Conservation (phyloP, 2,113 vertebrate genomes). For the Xenus cinereus region DNA sequence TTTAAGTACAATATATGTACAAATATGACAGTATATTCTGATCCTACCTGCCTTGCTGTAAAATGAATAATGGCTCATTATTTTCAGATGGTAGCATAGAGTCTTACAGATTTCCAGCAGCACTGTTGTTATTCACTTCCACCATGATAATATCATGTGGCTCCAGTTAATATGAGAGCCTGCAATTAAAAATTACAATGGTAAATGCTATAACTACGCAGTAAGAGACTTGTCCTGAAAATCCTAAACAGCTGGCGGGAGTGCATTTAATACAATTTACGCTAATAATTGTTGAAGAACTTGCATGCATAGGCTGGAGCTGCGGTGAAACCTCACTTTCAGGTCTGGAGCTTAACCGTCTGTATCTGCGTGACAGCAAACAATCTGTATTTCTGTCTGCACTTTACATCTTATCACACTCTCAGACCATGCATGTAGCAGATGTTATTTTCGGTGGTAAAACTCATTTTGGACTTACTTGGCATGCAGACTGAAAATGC, state of each 20-base stretch:
- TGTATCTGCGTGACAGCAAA: conserved; percentile 17
- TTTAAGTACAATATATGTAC: not conserved
- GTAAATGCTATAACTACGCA: conserved; percentile 46
- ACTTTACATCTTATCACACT: not conserved
- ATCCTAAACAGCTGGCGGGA: conserved; percentile 35
- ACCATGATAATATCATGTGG: conserved; percentile 30
- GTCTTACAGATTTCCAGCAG: not conserved
- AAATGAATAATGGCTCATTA: not conserved
- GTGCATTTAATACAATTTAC: conserved; percentile 32
- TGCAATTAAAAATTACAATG: conserved; percentile 57
- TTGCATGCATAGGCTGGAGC: conserved; percentile 7
- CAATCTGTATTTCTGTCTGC: conserved; percentile 3
- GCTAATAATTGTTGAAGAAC: conserved; percentile 30
- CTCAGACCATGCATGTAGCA: not conserved
- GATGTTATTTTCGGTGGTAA: conserved; percentile 25
- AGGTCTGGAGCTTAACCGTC: not conserved
- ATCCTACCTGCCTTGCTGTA: not conserved
- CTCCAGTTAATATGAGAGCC: conserved; percentile 36
- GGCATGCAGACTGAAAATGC: not conserved
- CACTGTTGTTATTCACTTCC: not conserved
- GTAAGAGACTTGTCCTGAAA: conserved; percentile 49
- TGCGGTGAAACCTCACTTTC: conserved; percentile 52
- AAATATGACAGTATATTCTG: not conserved
- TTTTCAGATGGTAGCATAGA: not conserved
- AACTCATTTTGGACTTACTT: not conserved